These are phyloP conservation scores for Meloe dianella DNA, from an alignment of 2,888 invertebrate genomes.

Conservation along the genomic window DNA sequence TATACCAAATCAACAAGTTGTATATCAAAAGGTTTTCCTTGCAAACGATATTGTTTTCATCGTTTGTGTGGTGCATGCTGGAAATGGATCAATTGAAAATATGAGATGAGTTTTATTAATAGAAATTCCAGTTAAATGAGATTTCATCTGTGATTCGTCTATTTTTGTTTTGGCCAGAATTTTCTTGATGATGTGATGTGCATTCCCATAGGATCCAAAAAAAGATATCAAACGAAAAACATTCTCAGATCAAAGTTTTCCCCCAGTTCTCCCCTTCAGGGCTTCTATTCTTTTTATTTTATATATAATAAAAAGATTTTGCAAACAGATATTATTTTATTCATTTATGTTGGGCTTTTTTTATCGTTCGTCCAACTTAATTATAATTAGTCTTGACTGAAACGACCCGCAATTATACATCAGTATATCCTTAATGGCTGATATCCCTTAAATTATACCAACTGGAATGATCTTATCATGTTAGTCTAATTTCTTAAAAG, in stretches of 20 bases:
- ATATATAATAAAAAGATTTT: too few species aligned
- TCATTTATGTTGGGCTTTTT: too few species aligned
- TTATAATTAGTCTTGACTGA: background rate
- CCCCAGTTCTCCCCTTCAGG: background rate
- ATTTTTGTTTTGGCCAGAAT: background rate
- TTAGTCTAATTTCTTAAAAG: background rate
- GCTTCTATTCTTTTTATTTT: background rate
- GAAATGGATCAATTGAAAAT: background rate
- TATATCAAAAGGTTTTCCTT: background rate
- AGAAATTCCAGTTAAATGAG: background rate
- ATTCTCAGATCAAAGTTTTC: background rate
- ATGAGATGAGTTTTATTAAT: background rate
- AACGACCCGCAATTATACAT: background rate
- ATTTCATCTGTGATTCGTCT: background rate
- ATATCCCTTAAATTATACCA: background rate
- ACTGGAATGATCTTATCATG: background rate
- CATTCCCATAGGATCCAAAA: background rate
- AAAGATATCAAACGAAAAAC: background rate
- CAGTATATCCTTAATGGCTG: background rate
- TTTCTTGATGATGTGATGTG: background rate
- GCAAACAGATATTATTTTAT: too few species aligned
- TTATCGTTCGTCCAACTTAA: background rate
- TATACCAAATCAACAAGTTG: constrained; percentile 2
- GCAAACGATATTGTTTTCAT: background rate
- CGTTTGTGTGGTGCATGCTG: background rate